Evolutionary conservation across 2,888 invertebrate species (phyloP), one percentile per base, ranked within the genome.

Genomic region (Calameuta idolon): DNA sequence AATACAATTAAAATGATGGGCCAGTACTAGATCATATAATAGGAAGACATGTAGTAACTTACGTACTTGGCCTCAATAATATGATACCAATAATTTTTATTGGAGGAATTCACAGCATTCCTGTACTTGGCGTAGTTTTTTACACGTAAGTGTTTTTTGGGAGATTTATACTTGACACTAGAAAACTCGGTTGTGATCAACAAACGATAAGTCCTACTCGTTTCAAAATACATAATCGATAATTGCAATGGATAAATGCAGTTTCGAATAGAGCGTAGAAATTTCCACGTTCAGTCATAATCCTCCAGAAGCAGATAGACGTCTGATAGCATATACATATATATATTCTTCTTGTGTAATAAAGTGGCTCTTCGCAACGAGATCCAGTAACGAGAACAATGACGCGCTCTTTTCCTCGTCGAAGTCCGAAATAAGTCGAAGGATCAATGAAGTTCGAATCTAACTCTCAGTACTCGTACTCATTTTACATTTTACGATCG

Each of bases 111-210:
- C n/a, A n/a, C n/a, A n/a, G n/a, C n/a, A n/a, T n/a, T n/a, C n/a
- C n/a, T n/a, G n/a, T n/a, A n/a, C n/a, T n/a, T n/a, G n/a, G n/a
- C n/a, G n/a, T n/a, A n/a, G n/a, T n/a, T n/a, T n/a, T n/a, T n/a
- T n/a, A n/a, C n/a, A n/a, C n/a, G n/a, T n/a, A n/a, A n/a, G n/a
- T n/a, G n/a, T n/a, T n/a, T n/a, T n/a, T n/a, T n/a, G n/a, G n/a
- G n/a, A n/a, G n/a, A 84, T 84, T 84, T 84, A 84, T 84, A 79
- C 82, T 78, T 76, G 79, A 79, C 80, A 77, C 76, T 76, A 55
- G 75, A 80, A 77, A 81, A 82, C 79, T 83, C 81, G 79, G 80
- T 80, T 79, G 80, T 9, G 9, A 55, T 5, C 9, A 55, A 55
- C 55, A 23, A 55, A 55, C 55, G 15, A 5, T 55, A 55, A 55